Base-by-base conservation (phyloP, 1,140 invertebrate genomes). In the Argopecten irradians region DNA sequence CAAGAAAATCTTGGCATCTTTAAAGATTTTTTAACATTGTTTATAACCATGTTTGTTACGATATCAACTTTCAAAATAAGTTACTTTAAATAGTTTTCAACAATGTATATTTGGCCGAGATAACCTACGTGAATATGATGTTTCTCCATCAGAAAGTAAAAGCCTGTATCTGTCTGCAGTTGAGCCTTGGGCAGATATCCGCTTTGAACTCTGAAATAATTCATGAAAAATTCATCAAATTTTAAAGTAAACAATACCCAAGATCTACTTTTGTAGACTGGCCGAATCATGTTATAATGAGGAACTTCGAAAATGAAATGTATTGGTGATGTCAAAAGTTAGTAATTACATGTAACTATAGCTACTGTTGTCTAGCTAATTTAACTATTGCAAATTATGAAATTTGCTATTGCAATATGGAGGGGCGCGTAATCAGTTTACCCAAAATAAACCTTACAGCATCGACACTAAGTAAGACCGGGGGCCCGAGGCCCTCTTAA, bases 71-170 rank as follows among this genome's bases (percentile, higher is more conserved):
- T n/a, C n/a, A n/a, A n/a, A n/a, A n/a, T n/a, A n/a, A n/a, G n/a
- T n/a, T n/a, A n/a, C n/a, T n/a, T n/a, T n/a, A n/a, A n/a, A n/a
- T n/a, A n/a, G n/a, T n/a, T n/a, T 8, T 39, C 13, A 35, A 34
- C 22, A 84, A 3, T 84, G 34, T 84, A 34, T 32, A 11, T 35
- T n/a, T 34, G 3, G 34, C 22, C 5, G 8, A 8, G n/a, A 46
- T 34, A 84, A 90, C 91, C 92, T 91, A 95, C 94, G 98, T 87
- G 97, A 98, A 93, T 98, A 97, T 0, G 97, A 96, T 94, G 97
- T 96, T 88, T 97, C 96, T 1, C 98, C 98, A 97, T 99, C 98
- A 3, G 98, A 99, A 14, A 99, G 95, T 0, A 98, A 95, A 0
- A 98, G 94, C 85, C 98, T 96, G 93, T 97, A 98, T 55, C 98